phyloP scores from a whole-genome alignment of 1,140 invertebrate species.

The Drosophila ohnishii region DNA sequence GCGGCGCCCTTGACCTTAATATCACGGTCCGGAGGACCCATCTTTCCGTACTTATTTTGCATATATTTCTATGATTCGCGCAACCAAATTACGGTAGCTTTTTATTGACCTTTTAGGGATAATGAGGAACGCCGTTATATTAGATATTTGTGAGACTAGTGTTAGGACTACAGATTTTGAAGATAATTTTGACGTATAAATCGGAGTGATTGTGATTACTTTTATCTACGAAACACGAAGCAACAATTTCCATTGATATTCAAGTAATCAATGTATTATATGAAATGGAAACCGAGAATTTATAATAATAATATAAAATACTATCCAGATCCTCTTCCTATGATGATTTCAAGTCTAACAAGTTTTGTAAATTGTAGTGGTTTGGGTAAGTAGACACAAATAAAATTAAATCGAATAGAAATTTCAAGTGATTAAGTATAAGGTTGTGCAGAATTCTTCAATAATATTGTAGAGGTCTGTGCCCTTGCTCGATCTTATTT shows the following conservation, averaged over 20 bases:
- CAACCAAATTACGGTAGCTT: not conserved
- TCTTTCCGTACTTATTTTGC: slow-evolving; percentile 1
- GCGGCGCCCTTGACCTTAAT: slow-evolving; percentile 1
- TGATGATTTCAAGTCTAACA: too few relatives aligned
- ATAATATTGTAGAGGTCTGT: slow-evolving; percentile 17
- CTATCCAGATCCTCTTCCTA: too few relatives aligned
- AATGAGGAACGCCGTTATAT: not conserved
- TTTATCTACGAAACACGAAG: not conserved
- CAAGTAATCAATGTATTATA: not conserved
- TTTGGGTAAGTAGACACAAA: not conserved
- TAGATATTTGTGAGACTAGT: slow-evolving; percentile 10
- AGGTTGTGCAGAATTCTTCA: not conserved
- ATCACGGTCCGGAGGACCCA: slow-evolving; percentile 7
- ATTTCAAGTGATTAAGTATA: not conserved
- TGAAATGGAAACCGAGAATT: too few relatives aligned
- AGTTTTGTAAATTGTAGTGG: too few relatives aligned
- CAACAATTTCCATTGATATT: too few relatives aligned
- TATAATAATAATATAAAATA: too few relatives aligned
- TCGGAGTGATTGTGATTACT: not conserved
- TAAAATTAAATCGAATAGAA: not conserved
- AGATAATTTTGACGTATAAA: slow-evolving; percentile 34
- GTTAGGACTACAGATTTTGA: slow-evolving; percentile 29
- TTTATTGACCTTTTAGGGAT: not conserved
- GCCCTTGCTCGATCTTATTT: slow-evolving; percentile 31
- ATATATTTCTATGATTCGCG: not conserved